Evolutionary conservation across 2,888 invertebrate species (phyloP).

Genomic region (Dendrolimus pini): DNA sequence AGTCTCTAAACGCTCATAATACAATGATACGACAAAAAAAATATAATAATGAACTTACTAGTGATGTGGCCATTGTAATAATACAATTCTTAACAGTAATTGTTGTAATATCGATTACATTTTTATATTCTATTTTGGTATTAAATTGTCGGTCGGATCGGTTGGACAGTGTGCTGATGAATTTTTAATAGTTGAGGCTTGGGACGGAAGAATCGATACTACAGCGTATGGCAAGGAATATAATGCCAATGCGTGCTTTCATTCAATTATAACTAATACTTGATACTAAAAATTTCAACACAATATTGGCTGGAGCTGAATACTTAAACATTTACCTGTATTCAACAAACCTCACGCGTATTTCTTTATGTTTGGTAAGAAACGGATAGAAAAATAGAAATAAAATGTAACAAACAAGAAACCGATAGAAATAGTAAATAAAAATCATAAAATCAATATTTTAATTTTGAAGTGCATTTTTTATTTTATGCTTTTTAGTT

Average conservation of each 20-base stretch:
- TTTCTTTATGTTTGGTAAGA: no score
- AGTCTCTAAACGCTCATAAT: no score
- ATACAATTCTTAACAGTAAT: not conserved
- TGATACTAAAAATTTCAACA: not conserved
- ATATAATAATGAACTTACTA: not conserved
- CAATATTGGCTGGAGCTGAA: no score
- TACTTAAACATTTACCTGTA: no score
- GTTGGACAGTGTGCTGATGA: conserved; percentile 58
- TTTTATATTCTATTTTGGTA: conserved; percentile 18
- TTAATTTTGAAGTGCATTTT: no score
- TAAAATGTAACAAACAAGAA: no score
- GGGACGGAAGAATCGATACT: conserved; percentile 70
- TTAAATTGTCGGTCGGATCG: conserved; percentile 42
- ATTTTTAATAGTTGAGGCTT: conserved; percentile 64
- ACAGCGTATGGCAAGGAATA: conserved; percentile 48
- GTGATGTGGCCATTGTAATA: not conserved
- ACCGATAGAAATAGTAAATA: no score
- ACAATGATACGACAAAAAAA: no score
- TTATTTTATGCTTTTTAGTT: no score
- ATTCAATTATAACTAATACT: conserved; percentile 2
- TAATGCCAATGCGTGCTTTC: conserved; percentile 19
- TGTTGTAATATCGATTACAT: conserved; percentile 13
- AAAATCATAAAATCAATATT: no score
- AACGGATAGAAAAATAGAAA: no score
- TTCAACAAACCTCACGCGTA: no score